Conservation (phyloP, 2,113 vertebrate species). For the Ginglymostoma cirratum region DNA sequence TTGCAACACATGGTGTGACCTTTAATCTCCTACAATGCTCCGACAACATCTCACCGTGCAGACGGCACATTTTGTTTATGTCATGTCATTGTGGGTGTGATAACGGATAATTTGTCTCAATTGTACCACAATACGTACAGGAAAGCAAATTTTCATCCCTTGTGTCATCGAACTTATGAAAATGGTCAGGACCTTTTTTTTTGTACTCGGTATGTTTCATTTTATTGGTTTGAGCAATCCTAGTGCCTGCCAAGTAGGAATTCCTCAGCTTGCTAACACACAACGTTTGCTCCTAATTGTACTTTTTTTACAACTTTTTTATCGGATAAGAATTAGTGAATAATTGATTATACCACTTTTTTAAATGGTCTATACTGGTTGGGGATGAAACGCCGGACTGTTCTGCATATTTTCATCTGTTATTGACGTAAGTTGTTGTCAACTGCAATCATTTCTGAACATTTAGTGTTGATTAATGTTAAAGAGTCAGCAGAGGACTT, state of each 20-base stretch:
- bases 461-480: neutral
- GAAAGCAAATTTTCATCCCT: neutral
- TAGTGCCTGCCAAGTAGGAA: neutral
- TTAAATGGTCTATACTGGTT: neutral
- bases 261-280: neutral
- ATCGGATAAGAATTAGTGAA: neutral
- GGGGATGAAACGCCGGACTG: neutral
- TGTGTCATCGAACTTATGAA: neutral
- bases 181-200: neutral
- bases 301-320: neutral
- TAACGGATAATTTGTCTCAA: neutral
- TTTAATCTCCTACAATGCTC: neutral
- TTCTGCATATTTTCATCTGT: neutral
- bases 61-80: neutral
- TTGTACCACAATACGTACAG: neutral
- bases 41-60: neutral
- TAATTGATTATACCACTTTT: neutral
- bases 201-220: neutral
- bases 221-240: neutral
- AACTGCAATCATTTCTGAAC: neutral
- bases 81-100: neutral
- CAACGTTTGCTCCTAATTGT: neutral
- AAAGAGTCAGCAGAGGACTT: neutral
- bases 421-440: neutral
- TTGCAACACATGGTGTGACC: neutral